Conservation (phyloP, 2,113 vertebrate species). For the Pangasianodon gigas region DNA sequence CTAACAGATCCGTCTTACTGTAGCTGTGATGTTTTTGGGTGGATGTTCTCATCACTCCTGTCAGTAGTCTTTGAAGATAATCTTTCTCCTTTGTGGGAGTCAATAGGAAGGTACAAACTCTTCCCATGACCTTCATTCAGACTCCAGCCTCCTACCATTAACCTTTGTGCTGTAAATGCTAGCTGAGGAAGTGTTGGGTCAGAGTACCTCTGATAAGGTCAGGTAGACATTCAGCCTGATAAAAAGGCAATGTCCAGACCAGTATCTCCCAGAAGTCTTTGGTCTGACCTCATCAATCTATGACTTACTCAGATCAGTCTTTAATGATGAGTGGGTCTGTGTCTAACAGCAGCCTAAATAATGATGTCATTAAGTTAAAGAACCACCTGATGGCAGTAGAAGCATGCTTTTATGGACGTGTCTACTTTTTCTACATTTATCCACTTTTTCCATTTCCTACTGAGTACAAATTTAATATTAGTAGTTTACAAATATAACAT, state of each 20-base stretch:
- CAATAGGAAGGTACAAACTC: conserved; percentile 1
- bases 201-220: conserved; percentile 68
- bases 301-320: background rate
- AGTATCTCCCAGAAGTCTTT: conserved; percentile 17
- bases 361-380: background rate
- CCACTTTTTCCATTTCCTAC: background rate
- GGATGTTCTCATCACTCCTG: background rate
- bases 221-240: conserved; percentile 57
- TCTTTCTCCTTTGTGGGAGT: background rate
- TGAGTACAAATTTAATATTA: background rate
- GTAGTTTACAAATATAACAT: background rate
- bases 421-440: background rate
- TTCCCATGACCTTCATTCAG: conserved; percentile 69
- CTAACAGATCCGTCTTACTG: background rate
- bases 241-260: conserved; percentile 53
- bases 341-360: background rate
- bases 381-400: conserved; percentile 51
- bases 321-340: background rate
- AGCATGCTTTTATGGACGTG: background rate
- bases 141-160: conserved; percentile 60
- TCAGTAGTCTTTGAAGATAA: conserved; percentile 15
- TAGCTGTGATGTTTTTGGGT: background rate
- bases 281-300: background rate
- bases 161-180: conserved; percentile 75
- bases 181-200: conserved; percentile 56